Conservation (phyloP, 92 coral and sea anemone genomes). For the Parazoanthus darwini region DNA sequence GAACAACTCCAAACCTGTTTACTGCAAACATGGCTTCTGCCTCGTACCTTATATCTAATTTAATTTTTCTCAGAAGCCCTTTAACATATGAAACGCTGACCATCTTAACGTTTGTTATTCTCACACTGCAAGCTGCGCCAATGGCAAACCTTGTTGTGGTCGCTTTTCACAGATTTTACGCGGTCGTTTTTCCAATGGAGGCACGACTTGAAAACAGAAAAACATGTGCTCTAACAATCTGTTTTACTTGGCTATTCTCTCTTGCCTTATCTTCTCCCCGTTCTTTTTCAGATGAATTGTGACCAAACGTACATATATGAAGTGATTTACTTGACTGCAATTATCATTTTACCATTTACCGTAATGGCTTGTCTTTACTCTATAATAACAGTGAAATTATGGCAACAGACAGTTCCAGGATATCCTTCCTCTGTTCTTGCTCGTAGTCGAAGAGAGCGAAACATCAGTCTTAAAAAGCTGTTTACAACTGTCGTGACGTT, state of each 20-base stretch:
- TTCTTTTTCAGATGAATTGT: neutral
- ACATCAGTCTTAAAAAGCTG: neutral
- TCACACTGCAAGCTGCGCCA: neutral
- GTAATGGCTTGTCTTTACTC: neutral
- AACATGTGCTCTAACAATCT: neutral
- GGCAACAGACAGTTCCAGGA: constrained; percentile 1
- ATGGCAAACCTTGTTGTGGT: constrained; percentile 17
- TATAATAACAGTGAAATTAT: neutral
- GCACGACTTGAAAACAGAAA: constrained; percentile 5
- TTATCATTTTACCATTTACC: neutral
- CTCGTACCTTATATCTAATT: neutral
- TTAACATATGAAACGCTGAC: no score
- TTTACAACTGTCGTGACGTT: neutral
- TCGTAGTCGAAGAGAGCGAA: neutral
- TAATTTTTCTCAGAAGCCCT: no score
- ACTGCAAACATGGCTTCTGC: constrained; percentile 19
- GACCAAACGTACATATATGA: neutral
- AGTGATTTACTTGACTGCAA: no score
- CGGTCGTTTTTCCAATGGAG: constrained; percentile 18
- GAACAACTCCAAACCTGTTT: constrained; percentile 22
- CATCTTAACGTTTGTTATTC: neutral
- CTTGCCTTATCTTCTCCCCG: neutral
- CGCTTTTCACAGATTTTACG: constrained; percentile 6
- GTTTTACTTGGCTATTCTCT: neutral
- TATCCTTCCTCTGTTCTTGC: neutral